These are phyloP conservation scores for Perognathus longimembris DNA, from an alignment of 2,113 vertebrate species.

Conservation along the genomic window DNA sequence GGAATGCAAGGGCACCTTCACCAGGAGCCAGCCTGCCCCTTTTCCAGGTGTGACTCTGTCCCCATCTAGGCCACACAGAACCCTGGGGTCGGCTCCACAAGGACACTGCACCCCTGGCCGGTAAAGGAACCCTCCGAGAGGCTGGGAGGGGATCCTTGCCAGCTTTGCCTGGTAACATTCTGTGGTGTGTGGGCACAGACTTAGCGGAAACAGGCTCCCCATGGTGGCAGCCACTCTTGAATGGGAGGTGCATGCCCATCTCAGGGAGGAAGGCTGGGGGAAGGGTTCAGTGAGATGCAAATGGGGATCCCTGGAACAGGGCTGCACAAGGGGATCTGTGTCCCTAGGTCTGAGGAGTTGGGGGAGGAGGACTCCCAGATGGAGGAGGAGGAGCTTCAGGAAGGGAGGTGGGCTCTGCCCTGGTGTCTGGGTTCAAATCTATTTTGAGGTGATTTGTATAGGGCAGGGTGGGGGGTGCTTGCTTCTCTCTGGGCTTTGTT, in stretches of 20 bases:
- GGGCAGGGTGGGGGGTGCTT: background rate
- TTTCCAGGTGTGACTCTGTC: background rate
- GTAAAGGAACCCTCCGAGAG: background rate
- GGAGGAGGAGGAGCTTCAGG: background rate
- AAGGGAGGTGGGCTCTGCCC: background rate
- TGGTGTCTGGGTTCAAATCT: background rate
- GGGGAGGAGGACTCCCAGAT: background rate
- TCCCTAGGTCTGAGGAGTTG: background rate
- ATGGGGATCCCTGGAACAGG: background rate
- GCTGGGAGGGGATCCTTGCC: background rate
- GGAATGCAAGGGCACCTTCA: conserved; percentile 69
- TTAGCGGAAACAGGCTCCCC: background rate
- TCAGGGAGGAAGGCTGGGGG: background rate
- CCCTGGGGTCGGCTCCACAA: background rate
- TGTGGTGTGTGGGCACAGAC: too few relatives aligned
- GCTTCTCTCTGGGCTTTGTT: conserved; percentile 68
- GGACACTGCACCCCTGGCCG: background rate
- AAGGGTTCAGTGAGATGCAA: background rate
- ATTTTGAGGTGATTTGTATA: conserved; percentile 22
- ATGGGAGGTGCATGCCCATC: too few relatives aligned
- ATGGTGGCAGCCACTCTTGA: background rate
- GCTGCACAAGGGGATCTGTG: rapidly evolving
- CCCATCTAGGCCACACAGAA: background rate
- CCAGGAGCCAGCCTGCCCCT: conserved; percentile 35
- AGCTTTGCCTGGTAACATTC: background rate